Evolutionary conservation across 2,888 invertebrate species (phyloP).

Genomic region (Agriopis marginaria): DNA sequence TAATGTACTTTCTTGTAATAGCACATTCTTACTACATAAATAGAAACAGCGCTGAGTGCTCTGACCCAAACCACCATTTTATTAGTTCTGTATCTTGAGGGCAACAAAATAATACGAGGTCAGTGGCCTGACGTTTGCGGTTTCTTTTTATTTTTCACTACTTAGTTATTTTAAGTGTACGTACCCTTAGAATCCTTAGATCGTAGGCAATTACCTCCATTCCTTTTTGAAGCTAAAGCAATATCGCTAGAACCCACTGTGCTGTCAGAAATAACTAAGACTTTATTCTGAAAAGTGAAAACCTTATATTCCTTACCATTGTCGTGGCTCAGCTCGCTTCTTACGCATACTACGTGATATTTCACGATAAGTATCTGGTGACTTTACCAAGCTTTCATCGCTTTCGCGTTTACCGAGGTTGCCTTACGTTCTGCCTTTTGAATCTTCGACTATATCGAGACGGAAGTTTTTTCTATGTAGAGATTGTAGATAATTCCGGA

Average conservation of each 20-base stretch:
- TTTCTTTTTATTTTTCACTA: not conserved
- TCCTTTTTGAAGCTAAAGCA: no score
- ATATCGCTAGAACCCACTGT: no score
- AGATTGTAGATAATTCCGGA: constrained; percentile 1
- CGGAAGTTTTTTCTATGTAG: constrained; percentile 22
- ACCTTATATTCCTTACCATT: constrained; percentile 25
- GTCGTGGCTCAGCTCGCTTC: constrained; percentile 30
- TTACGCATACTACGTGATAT: constrained; percentile 42
- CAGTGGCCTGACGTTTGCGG: not conserved
- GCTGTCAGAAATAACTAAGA: no score
- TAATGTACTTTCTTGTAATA: constrained; percentile 3
- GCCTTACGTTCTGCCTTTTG: constrained; percentile 34
- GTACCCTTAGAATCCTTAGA: no score
- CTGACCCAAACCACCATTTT: constrained; percentile 6
- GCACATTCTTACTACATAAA: not conserved
- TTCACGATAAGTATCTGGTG: constrained; percentile 49
- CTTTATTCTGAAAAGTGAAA: no score
- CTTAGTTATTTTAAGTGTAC: no score
- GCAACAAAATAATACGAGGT: not conserved
- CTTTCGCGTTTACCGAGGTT: constrained; percentile 37
- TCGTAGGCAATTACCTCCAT: not conserved
- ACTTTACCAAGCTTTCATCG: constrained; percentile 46
- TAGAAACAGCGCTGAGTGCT: constrained; percentile 2
- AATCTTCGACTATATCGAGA: constrained; percentile 22
- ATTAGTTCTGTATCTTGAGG: constrained; percentile 3